phyloP scores from a whole-genome alignment of 2,113 vertebrate species.

The Myotis yumanensis region DNA sequence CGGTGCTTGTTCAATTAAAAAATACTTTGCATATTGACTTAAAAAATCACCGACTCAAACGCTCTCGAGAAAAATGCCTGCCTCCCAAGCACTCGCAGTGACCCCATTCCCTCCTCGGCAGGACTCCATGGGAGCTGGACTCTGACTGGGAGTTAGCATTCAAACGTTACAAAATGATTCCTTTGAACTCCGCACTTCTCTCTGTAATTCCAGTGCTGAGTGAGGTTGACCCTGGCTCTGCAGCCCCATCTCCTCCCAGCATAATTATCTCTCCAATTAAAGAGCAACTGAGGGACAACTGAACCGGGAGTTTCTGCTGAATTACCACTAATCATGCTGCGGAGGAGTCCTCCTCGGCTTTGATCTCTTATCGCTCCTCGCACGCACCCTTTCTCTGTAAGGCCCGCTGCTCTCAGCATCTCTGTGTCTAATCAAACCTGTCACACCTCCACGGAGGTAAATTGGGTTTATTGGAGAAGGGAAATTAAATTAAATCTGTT shows the following conservation, averaged over 20 bases:
- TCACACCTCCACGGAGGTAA: conserved; percentile 81
- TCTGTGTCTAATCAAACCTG: conserved; percentile 80
- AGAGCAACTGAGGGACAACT: conserved; percentile 61
- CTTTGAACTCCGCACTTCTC: conserved; percentile 48
- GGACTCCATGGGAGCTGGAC: not conserved
- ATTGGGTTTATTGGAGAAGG: conserved; percentile 82
- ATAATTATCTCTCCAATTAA: conserved; percentile 80
- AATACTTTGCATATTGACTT: not conserved
- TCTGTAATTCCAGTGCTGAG: conserved; percentile 65
- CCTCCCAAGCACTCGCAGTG: not conserved
- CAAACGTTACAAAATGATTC: conserved; percentile 31
- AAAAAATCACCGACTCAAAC: not conserved
- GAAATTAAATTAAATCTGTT: conserved; percentile 85
- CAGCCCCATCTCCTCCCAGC: conserved; percentile 31
- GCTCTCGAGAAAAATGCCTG: not conserved
- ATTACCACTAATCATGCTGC: conserved; percentile 68
- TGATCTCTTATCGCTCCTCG: conserved; percentile 77
- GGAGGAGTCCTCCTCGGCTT: conserved; percentile 65
- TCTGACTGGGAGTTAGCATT: not conserved
- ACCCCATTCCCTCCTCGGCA: not conserved
- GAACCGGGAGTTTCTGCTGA: conserved; percentile 67
- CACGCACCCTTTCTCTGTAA: conserved; percentile 58
- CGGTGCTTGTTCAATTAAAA: not conserved
- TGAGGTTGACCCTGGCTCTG: conserved; percentile 42
- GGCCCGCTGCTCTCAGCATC: conserved; percentile 39